Evolutionary conservation across 30 jellyfish, hydroid and myxozoan species (phyloP).

Genomic region (Pseudorhiza aurosa): DNA sequence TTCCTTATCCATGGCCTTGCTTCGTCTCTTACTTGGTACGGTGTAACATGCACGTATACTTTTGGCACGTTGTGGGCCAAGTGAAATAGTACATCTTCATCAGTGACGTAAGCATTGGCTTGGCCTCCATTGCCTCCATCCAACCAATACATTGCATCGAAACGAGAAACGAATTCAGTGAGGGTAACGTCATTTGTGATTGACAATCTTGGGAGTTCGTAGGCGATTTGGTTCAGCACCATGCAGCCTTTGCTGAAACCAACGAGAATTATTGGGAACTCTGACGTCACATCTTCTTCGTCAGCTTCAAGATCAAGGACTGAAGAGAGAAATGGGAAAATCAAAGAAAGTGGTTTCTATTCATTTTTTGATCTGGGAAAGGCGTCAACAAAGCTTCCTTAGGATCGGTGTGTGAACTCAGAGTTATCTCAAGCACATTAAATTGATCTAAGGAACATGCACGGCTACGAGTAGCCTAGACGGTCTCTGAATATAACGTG

Average conservation of each 20-base stretch:
- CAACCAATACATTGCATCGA: constrained; percentile 63
- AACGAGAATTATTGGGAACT: constrained; percentile 60
- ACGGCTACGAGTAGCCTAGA: too few species aligned
- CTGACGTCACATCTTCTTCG: constrained; percentile 64
- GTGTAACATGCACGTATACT: constrained; percentile 78
- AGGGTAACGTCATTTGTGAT: constrained; percentile 13
- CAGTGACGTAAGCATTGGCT: constrained; percentile 77
- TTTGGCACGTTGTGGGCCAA: constrained; percentile 61
- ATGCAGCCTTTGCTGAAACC: constrained; percentile 95
- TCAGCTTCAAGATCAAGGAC: constrained; percentile 55
- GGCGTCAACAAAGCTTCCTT: too few species aligned
- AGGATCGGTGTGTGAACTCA: too few species aligned
- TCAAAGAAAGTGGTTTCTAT: too few species aligned
- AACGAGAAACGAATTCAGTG: constrained; percentile 27
- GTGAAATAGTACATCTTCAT: constrained; percentile 52
- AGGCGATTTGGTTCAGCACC: constrained; percentile 79
- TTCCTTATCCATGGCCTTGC: constrained; percentile 78
- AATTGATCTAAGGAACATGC: too few species aligned
- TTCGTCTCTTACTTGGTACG: constrained; percentile 72
- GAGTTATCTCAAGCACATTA: too few species aligned
- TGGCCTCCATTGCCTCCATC: constrained; percentile 86
- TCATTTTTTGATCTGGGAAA: too few species aligned
- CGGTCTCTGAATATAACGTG: too few species aligned
- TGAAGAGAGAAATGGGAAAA: not conserved
- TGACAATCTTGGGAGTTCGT: constrained; percentile 67